Conservation (phyloP, 2,113 vertebrate genomes). For the Chaetura pelagica region DNA sequence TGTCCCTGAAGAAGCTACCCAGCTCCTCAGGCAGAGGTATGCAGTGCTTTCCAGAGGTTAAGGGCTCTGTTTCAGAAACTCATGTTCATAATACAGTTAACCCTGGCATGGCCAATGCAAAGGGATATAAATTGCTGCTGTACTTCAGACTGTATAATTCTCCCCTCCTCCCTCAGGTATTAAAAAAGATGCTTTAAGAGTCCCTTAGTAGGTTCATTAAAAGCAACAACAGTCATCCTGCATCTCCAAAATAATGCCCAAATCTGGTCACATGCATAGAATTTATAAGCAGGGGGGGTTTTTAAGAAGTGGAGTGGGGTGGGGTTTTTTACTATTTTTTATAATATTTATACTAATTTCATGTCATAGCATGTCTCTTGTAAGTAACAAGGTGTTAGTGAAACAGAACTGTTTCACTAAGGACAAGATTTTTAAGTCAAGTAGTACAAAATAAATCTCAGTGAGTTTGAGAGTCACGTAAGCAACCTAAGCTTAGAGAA, state of each 20-base stretch:
- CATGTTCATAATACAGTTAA: neutral
- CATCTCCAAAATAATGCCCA: neutral
- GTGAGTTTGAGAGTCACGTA: neutral
- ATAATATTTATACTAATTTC: neutral
- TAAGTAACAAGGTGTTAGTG: neutral
- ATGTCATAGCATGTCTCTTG: neutral
- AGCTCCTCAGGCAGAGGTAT: neutral
- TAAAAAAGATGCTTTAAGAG: neutral
- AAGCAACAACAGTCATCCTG: neutral
- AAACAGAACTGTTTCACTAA: neutral
- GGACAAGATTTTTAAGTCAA: neutral
- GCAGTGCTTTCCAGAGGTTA: neutral
- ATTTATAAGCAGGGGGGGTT: neutral
- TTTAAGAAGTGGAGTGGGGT: neutral
- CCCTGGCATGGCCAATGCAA: neutral
- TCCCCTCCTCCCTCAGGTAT: neutral
- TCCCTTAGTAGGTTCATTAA: neutral
- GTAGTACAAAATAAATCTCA: neutral
- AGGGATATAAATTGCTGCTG: neutral
- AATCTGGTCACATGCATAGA: neutral
- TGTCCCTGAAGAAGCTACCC: neutral
- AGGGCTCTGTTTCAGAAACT: neutral
- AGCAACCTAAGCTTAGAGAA: neutral
- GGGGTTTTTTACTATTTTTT: neutral
- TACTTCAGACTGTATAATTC: neutral